Evolutionary conservation across 2,113 vertebrate species (phyloP), one percentile per base, ranked within the genome.

Genomic region (Gallinago undulata): DNA sequence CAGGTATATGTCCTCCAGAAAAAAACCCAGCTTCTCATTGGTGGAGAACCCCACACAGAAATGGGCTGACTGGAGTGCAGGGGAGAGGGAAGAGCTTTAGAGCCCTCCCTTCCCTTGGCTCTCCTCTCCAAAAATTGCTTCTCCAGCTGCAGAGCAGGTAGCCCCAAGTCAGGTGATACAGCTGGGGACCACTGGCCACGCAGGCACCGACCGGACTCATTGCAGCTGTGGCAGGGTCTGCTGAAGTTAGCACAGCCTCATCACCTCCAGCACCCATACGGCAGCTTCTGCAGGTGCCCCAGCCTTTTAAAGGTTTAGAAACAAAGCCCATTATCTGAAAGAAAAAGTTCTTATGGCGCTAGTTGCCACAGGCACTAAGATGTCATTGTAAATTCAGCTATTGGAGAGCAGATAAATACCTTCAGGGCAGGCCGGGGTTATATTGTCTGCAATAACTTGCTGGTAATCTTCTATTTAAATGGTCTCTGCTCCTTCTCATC

Each of bases 181-280:
- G 21, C 0, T 1, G 56, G 48, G 19, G 35, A 24, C 17, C 35
- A 14, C 13, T 0, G 3, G 19, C 60, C 9, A 3, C 0, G 2
- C 47, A 35, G 39, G 62, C 55, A 30, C 33, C 1, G 0, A 10
- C 6, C 2, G 1, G 33, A 35, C 68, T 31, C 1, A 0, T 39
- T 62, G 63, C 31, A 62, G 64, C 41, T 77, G 55, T 1, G 1
- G 41, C 2, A 0, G 10, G 9, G 21, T 50, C 60, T 59, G 62
- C 70, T 50, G 51, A 78, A 78, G 28, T 10, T 7, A 27, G 53
- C 62, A 47, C 53, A 64, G 78, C 37, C 75, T 28, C n/a, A 19
- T 4, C n/a, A 53, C 55, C 83, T 48, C 55, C 72, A 83, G 59
- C 41, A 47, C 5, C 0, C 48, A 22, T 2, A 39, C 3, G 0